Conservation (phyloP, 2,888 invertebrate genomes). For the Mythimna lalbum region DNA sequence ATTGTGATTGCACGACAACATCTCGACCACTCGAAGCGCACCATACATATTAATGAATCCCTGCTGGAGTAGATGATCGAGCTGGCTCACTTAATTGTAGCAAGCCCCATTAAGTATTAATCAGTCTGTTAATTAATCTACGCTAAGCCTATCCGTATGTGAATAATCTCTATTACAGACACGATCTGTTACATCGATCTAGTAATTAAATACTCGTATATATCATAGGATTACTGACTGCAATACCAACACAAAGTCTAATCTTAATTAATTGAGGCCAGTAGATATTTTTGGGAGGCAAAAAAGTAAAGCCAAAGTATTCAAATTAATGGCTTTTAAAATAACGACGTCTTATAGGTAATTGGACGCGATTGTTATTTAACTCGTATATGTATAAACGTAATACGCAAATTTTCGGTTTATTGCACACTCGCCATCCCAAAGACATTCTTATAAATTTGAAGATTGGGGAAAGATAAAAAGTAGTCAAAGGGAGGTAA, state of each 20-base stretch:
- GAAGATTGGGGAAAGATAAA: neutral
- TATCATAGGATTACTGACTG: neutral
- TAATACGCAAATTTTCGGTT: neutral
- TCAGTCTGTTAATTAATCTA: slow-evolving; percentile 39
- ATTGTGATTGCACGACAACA: slow-evolving; percentile 56
- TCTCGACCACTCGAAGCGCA: slow-evolving; percentile 47
- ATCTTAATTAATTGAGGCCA: neutral
- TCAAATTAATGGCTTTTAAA: neutral
- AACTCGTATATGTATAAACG: neutral
- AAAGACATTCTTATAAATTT: neutral
- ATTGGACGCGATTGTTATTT: neutral
- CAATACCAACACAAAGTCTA: neutral
- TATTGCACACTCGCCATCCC: neutral
- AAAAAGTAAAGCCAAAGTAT: neutral
- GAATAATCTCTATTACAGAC: slow-evolving; percentile 1
- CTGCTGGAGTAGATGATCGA: slow-evolving; percentile 13
- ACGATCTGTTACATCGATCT: slow-evolving; percentile 12
- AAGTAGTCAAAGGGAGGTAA: neutral
- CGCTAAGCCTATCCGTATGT: slow-evolving; percentile 10
- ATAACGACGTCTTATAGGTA: neutral
- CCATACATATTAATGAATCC: slow-evolving; percentile 61
- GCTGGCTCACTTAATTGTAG: slow-evolving; percentile 38
- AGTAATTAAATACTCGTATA: neutral
- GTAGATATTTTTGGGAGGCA: neutral
- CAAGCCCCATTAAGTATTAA: slow-evolving; percentile 41